Conservation (phyloP, 2,888 invertebrate genomes). For the Spisula subtruncata region DNA sequence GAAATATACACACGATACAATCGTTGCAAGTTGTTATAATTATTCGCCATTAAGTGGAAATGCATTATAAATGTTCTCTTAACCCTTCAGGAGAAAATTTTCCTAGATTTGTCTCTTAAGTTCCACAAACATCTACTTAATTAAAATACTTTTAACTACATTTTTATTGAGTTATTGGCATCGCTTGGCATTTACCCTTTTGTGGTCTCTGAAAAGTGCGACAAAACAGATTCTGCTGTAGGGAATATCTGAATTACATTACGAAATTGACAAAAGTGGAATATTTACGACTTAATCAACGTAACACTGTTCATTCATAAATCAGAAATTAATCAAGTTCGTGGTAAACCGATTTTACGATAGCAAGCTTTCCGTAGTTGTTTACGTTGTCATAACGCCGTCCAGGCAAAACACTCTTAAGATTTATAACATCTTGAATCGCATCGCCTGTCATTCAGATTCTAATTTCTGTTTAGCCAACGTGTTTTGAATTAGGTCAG, state of each 20-base stretch:
- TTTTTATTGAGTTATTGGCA: background rate
- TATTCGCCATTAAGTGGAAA: too few species aligned
- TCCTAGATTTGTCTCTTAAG: background rate
- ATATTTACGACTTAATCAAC: slow-evolving; percentile 3
- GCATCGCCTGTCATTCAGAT: too few species aligned
- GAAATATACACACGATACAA: too few species aligned
- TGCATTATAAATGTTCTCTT: too few species aligned
- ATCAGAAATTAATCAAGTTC: background rate
- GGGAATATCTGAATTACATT: background rate
- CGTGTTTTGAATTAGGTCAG: too few species aligned
- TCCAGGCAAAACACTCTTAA: background rate
- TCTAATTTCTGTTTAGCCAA: too few species aligned
- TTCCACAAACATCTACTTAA: background rate
- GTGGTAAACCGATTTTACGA: background rate
- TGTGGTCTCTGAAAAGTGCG: background rate
- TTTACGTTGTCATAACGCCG: background rate
- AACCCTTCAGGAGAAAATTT: background rate
- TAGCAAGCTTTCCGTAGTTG: background rate
- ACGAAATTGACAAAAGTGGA: background rate
- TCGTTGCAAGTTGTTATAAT: too few species aligned
- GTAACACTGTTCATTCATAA: background rate
- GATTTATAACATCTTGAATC: too few species aligned
- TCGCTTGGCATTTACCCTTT: too few species aligned
- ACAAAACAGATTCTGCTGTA: background rate
- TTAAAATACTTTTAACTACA: background rate